phyloP scores from a whole-genome alignment of 2,113 vertebrate species.

The Donacobius atricapilla region DNA sequence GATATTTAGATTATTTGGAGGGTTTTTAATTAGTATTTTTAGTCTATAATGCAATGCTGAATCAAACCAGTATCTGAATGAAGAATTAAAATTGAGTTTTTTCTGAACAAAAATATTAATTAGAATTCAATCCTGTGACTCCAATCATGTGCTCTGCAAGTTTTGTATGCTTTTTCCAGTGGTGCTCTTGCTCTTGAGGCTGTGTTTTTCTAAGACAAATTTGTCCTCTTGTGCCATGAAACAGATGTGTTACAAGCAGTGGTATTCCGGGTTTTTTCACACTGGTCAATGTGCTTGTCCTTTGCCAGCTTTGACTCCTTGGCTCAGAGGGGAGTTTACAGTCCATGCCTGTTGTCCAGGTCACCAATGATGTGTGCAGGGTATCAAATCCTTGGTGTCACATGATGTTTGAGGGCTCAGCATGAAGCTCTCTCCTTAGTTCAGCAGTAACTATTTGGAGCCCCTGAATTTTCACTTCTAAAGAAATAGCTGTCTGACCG shows the following conservation, averaged over 20 bases:
- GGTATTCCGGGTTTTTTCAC: background rate
- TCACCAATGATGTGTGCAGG: too few species aligned
- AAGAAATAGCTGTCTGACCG: background rate
- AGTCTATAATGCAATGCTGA: background rate
- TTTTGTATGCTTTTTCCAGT: background rate
- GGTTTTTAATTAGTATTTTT: background rate
- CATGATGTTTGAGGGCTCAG: background rate
- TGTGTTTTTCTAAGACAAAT: background rate
- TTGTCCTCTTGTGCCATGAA: background rate
- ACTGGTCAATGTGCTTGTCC: background rate
- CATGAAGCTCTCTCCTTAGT: background rate
- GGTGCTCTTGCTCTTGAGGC: background rate
- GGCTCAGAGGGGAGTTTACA: background rate
- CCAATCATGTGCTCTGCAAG: background rate
- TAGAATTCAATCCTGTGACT: background rate
- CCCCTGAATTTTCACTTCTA: background rate
- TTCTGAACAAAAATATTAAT: background rate
- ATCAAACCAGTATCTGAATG: background rate
- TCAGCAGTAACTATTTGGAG: background rate
- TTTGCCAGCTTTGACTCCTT: background rate
- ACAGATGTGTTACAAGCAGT: background rate
- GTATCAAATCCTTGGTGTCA: background rate
- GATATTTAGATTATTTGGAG: background rate
- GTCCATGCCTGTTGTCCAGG: background rate
- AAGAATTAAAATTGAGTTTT: background rate